Percentiles rank a stretch among this genome's conserved stretches.
Conservation (phyloP, 2,797 vertebrate species). For the Alfaro cultratus region DNA sequence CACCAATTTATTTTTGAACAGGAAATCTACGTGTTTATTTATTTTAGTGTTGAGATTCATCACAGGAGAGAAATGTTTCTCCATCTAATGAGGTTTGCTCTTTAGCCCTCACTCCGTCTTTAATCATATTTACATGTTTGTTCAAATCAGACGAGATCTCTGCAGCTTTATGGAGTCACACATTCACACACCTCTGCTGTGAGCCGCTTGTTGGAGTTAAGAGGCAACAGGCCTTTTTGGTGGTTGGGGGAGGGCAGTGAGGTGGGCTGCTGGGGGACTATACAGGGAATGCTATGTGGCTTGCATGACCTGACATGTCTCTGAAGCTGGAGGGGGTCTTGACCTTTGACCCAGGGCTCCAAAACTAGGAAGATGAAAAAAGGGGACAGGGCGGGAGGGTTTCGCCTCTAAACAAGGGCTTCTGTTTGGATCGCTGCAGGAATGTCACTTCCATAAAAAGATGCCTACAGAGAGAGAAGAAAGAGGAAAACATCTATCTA, state of each 20-base stretch:
- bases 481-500: slow-evolving; percentile 6
- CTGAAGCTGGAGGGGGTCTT: slow-evolving; percentile 85
- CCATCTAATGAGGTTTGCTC: background rate
- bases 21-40: slow-evolving; percentile 42
- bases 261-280: slow-evolving; percentile 55
- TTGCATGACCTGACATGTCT: slow-evolving; percentile 86
- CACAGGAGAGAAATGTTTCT: slow-evolving; percentile 2
- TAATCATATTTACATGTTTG: background rate
- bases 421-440: slow-evolving; percentile 82
- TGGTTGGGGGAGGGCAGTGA: slow-evolving; percentile 29
- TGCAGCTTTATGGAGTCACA: slow-evolving; percentile 50
- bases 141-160: slow-evolving; percentile 1
- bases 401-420: slow-evolving; percentile 83
- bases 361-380: slow-evolving; percentile 86
- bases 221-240: slow-evolving; percentile 68
- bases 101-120: background rate
- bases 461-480: slow-evolving; percentile 65
- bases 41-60: slow-evolving; percentile 37
- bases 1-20: slow-evolving; percentile 21
- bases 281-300: slow-evolving; percentile 84
- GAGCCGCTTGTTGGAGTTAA: slow-evolving; percentile 64
- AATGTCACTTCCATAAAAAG: slow-evolving; percentile 85
- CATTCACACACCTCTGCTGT: slow-evolving; percentile 70
- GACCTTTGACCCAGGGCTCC: slow-evolving; percentile 83
- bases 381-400: slow-evolving; percentile 76